Percentiles rank a stretch among this genome's conserved stretches.
Evolutionary conservation across 2,888 invertebrate genomes (phyloP).

Genomic region (Fragum fragum): DNA sequence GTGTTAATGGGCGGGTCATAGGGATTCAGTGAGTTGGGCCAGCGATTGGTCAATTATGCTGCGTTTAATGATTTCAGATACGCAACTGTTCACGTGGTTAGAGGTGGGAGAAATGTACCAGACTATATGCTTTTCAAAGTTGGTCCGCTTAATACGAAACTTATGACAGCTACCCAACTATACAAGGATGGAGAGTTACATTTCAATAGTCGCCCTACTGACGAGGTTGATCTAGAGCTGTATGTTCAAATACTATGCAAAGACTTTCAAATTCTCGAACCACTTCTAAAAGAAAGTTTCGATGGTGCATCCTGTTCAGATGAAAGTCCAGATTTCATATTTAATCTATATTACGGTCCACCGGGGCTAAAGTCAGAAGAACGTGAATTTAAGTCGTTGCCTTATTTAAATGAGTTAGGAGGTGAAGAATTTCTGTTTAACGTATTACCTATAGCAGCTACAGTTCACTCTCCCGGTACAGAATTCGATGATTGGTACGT

Average conservation of each 20-base stretch:
- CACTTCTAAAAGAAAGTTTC: slow-evolving; percentile 63
- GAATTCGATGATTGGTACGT: slow-evolving; percentile 67
- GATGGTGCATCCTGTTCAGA: slow-evolving; percentile 60
- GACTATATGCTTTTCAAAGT: slow-evolving; percentile 69
- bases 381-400: slow-evolving; percentile 56
- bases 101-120: slow-evolving; percentile 53
- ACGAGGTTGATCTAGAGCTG: slow-evolving; percentile 62
- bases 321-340: slow-evolving; percentile 37
- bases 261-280: slow-evolving; percentile 50
- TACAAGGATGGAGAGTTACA: slow-evolving; percentile 55
- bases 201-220: slow-evolving; percentile 66
- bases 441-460: slow-evolving; percentile 68
- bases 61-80: slow-evolving; percentile 51
- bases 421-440: slow-evolving; percentile 60
- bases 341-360: slow-evolving; percentile 62
- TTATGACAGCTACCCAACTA: slow-evolving; percentile 44
- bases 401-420: slow-evolving; percentile 46
- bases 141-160: slow-evolving; percentile 50
- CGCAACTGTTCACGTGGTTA: slow-evolving; percentile 58
- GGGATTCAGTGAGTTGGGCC: no score
- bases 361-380: slow-evolving; percentile 59
- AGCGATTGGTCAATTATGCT: no score
- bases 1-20: no score
- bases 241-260: slow-evolving; percentile 45
- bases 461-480: slow-evolving; percentile 70